phyloP scores from a whole-genome alignment of 2,888 invertebrate species.

The Mythimna lalbum region DNA sequence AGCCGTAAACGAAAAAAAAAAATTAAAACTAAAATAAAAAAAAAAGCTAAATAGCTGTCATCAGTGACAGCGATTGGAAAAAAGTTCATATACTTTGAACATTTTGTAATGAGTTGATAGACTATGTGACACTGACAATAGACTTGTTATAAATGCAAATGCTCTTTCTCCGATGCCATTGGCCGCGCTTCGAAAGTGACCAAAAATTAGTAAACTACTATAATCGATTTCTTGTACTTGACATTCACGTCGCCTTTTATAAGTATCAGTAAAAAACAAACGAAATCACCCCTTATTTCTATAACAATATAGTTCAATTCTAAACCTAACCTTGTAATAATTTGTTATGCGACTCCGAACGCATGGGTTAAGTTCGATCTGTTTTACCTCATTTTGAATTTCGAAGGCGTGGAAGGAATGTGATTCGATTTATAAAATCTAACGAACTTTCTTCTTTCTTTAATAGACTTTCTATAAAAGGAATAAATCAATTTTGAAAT shows the following conservation, averaged over 20 bases:
- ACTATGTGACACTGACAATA: slow-evolving; percentile 13
- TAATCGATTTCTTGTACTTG: slow-evolving; percentile 88
- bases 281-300: slow-evolving; percentile 64
- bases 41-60: background rate
- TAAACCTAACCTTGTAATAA: slow-evolving; percentile 38
- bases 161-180: slow-evolving; percentile 75
- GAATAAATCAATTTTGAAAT: slow-evolving; percentile 34
- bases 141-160: slow-evolving; percentile 70
- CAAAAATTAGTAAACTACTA: slow-evolving; percentile 77
- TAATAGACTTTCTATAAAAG: slow-evolving; percentile 45
- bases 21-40: background rate
- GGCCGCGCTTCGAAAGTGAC: slow-evolving; percentile 82
- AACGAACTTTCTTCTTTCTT: slow-evolving; percentile 68
- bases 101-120: background rate
- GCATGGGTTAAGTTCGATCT: slow-evolving; percentile 69
- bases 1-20: background rate
- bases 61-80: background rate
- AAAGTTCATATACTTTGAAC: background rate
- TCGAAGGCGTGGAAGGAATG: slow-evolving; percentile 73
- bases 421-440: slow-evolving; percentile 78
- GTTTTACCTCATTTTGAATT: slow-evolving; percentile 80
- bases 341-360: slow-evolving; percentile 74
- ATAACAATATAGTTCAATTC: slow-evolving; percentile 64
- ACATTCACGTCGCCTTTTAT: slow-evolving; percentile 79
- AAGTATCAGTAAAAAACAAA: slow-evolving; percentile 47